Percentiles rank a stretch among this genome's conserved stretches.
phyloP scores from a whole-genome alignment of 2,888 invertebrate species.

The Lasioglossum vierecki region DNA sequence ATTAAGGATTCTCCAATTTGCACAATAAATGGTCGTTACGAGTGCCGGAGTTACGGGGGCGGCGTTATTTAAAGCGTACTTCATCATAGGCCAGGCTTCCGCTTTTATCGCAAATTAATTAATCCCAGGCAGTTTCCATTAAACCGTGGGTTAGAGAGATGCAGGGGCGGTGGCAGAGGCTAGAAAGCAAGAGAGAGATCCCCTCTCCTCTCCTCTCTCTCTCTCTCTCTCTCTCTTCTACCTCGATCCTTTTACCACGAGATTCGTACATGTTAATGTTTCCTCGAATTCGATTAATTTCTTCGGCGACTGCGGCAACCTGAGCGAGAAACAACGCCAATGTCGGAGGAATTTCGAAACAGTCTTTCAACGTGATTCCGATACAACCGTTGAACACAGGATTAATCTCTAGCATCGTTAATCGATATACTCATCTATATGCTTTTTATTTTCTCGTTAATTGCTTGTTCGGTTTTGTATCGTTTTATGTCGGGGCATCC shows the following conservation, averaged over 20 bases:
- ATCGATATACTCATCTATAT: background rate
- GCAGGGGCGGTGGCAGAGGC: background rate
- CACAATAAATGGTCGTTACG: conserved; percentile 72
- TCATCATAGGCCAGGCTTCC: conserved; percentile 57
- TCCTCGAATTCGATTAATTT: conserved; percentile 45
- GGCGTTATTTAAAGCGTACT: conserved; percentile 69
- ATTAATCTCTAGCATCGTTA: background rate
- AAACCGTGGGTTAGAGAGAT: conserved; percentile 20
- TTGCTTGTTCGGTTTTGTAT: background rate
- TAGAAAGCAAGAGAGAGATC: background rate
- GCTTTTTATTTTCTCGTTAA: background rate
- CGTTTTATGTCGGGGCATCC: background rate
- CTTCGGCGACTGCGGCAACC: conserved; percentile 1
- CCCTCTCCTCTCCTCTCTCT: background rate
- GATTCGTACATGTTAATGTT: conserved; percentile 39
- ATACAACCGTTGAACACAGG: background rate
- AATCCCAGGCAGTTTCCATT: conserved; percentile 59
- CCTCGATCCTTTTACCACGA: conserved; percentile 1
- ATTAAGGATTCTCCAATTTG: conserved; percentile 74
- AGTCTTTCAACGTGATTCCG: background rate
- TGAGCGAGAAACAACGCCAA: background rate
- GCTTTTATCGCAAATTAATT: conserved; percentile 66
- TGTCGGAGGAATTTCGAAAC: background rate
- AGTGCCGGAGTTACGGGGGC: conserved; percentile 41
- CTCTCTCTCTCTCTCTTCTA: background rate